These are phyloP conservation scores for Cathartes aura DNA, from an alignment of 2,113 vertebrate species.

Conservation along the genomic window DNA sequence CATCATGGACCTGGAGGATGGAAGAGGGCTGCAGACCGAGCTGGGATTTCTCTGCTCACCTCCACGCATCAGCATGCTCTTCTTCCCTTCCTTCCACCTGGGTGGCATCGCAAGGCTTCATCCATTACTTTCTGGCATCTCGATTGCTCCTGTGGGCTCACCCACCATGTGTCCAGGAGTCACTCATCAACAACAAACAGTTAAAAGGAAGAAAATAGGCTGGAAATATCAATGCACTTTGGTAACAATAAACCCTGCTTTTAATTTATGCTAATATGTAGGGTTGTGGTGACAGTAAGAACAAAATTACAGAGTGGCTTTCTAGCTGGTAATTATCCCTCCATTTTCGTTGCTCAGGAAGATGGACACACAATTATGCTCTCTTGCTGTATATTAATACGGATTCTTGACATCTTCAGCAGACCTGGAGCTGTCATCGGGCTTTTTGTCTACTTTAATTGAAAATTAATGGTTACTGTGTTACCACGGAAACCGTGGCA, in stretches of 20 bases:
- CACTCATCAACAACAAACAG: slow-evolving; percentile 83
- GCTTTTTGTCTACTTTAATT: slow-evolving; percentile 99
- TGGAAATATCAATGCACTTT: slow-evolving; percentile 85
- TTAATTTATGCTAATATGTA: slow-evolving; percentile 90
- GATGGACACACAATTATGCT: slow-evolving; percentile 99
- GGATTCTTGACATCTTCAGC: slow-evolving; percentile 99
- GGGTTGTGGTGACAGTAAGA: slow-evolving; percentile 88
- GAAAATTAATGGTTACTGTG: slow-evolving; percentile 99
- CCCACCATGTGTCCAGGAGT: slow-evolving; percentile 81
- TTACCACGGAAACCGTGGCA: slow-evolving; percentile 95
- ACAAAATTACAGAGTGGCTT: slow-evolving; percentile 90
- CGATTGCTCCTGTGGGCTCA: slow-evolving; percentile 43
- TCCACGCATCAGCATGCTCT: background rate
- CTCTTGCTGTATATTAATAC: slow-evolving; percentile 99
- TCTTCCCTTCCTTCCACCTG: background rate
- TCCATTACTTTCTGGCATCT: background rate
- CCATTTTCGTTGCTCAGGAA: slow-evolving; percentile 87
- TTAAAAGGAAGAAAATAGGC: slow-evolving; percentile 82
- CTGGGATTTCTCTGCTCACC: background rate
- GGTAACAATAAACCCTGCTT: slow-evolving; percentile 87
- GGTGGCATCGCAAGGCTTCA: background rate
- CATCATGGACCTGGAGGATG: accelerated
- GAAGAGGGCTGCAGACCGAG: accelerated
- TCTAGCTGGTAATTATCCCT: slow-evolving; percentile 89
- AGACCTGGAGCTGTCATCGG: slow-evolving; percentile 99